Evolutionary conservation across 1,140 invertebrate genomes (phyloP), one percentile per base, ranked within the genome.

Genomic region (Achroia grisella): DNA sequence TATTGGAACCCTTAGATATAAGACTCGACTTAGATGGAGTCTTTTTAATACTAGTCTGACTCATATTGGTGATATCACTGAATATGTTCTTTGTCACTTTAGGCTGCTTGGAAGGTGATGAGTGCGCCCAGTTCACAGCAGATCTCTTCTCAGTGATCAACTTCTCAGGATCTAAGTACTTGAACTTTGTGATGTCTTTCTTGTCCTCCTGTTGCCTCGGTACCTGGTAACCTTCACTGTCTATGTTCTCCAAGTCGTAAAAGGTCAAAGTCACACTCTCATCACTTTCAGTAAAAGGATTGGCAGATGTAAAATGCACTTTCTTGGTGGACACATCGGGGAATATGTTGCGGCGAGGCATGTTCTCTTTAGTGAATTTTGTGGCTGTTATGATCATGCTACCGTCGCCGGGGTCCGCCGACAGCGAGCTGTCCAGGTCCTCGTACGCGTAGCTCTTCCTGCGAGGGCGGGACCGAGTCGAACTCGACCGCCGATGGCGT

Each of bases 321-420:
- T 86, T 86, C 52, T 74, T 83, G 5, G 67, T 52, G 0, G 64
- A 50, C 1, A 71, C 34, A 11, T 80, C 73, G 10, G 80, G 74
- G 39, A 86, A 83, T 39, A 85, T 77, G 42, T 70, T 74, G 11
- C 82, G 74, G 1, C 69, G 72, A 52, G 74, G 86, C 76, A 86
- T 77, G 31, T 79, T 76, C 4, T 80, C 71, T 15, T 74, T 65
- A 8, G 82, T 85, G 36, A 90, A 66, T 69, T 87, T 89, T 13
- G 75, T 72, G 32, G 87, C 85, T 40, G 89, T 90, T 4, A 87
- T 68, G 13, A 88, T 63, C 33, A 89, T 77, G 54, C 87, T 87
- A 11, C 83, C 80, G 39, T 89, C 88, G 0, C 87, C 88, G 15
- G 75, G 69, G 57, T 88, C 88, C 3, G 88, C 88, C n/a, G 87